phyloP scores from a whole-genome alignment of 2,797 vertebrate genomes.

The Coendou prehensilis region DNA sequence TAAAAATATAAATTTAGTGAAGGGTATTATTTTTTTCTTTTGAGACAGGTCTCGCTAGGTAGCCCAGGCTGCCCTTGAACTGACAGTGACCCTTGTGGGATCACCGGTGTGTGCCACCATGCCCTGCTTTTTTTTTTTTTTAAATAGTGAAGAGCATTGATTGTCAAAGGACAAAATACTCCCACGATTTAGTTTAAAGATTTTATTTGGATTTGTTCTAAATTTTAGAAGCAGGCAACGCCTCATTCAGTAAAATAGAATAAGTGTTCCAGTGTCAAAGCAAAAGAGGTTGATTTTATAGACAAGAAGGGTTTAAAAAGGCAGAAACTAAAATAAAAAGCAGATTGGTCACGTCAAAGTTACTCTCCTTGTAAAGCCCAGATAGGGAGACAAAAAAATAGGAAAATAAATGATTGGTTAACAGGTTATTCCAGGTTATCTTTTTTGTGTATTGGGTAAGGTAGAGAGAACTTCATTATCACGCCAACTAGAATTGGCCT shows the following conservation, averaged over 20 bases:
- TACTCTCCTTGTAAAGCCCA: background rate
- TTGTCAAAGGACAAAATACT: background rate
- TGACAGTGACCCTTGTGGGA: background rate
- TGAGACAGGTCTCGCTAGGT: background rate
- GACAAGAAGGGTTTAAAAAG: background rate
- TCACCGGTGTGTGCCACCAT: background rate
- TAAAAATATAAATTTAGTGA: constrained; percentile 14
- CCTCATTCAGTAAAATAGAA: background rate
- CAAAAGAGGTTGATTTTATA: background rate
- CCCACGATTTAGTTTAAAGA: background rate
- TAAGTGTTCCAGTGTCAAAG: background rate
- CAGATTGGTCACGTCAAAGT: background rate
- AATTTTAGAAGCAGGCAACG: background rate
- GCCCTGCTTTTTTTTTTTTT: background rate
- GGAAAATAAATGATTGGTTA: background rate
- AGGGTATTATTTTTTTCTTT: background rate
- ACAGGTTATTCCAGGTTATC: background rate
- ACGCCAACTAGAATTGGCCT: background rate
- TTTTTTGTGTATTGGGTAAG: background rate
- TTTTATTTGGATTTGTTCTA: background rate
- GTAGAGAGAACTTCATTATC: background rate
- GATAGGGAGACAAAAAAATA: background rate
- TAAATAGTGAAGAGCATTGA: background rate
- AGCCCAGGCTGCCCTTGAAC: background rate
- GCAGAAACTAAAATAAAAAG: background rate